Percentiles rank a stretch among this genome's conserved stretches.
These are phyloP conservation scores for Petrocephalus schoutedeni DNA, from an alignment of 2,797 vertebrate species.

Conservation along the genomic window DNA sequence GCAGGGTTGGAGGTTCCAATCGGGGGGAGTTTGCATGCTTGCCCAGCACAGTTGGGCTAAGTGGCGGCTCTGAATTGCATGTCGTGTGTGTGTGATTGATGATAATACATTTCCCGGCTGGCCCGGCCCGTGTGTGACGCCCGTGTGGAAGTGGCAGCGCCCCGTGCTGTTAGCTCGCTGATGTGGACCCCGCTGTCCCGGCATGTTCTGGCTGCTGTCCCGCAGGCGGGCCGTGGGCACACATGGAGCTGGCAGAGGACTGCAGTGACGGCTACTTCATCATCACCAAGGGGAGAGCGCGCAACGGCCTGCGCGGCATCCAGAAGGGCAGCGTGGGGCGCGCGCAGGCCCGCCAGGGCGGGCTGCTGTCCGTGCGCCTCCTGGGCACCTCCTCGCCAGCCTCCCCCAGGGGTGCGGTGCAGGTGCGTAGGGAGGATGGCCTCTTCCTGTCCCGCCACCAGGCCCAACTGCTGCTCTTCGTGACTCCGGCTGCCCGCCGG, in stretches of 20 bases:
- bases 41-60: not conserved
- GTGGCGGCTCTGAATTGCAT: not conserved
- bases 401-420: slow-evolving; percentile 47
- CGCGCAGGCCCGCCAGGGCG: slow-evolving; percentile 41
- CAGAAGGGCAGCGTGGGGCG: slow-evolving; percentile 55
- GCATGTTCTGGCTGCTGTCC: not conserved
- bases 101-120: not conserved
- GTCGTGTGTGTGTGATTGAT: not conserved
- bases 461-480: slow-evolving; percentile 65
- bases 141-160: not conserved
- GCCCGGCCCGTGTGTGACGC: not conserved
- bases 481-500: slow-evolving; percentile 48
- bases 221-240: not conserved
- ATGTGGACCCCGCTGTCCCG: not conserved
- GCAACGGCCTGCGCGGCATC: slow-evolving; percentile 48
- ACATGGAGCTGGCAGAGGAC: slow-evolving; percentile 50
- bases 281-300: slow-evolving; percentile 52
- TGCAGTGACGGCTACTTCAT: slow-evolving; percentile 58
- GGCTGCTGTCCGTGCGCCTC: slow-evolving; percentile 52
- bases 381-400: slow-evolving; percentile 41
- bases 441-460: slow-evolving; percentile 61
- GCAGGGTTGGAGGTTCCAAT: not conserved
- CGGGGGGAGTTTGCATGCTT: not conserved
- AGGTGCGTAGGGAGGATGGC: slow-evolving; percentile 52
- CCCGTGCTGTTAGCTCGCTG: not conserved